phyloP scores from a whole-genome alignment of 2,797 vertebrate genomes.

The Linurgus olivaceus region DNA sequence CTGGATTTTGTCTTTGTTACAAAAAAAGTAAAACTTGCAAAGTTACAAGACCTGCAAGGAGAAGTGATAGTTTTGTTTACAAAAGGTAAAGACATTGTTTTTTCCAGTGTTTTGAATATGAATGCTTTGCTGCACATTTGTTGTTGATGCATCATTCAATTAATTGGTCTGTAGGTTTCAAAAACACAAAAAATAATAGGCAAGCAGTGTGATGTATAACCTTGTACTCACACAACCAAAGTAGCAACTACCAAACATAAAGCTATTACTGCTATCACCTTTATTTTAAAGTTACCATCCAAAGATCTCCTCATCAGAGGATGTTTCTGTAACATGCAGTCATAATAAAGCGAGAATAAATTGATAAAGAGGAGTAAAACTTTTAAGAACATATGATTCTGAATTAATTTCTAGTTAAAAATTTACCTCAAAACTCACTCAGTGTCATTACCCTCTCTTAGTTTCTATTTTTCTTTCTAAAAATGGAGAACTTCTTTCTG shows the following conservation, averaged over 20 bases:
- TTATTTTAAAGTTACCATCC: background rate
- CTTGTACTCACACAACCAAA: background rate
- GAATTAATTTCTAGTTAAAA: background rate
- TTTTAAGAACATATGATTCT: background rate
- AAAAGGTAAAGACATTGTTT: background rate
- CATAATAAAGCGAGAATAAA: background rate
- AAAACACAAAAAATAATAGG: background rate
- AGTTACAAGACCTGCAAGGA: background rate
- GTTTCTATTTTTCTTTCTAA: background rate
- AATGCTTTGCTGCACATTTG: background rate
- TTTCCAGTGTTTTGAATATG: background rate
- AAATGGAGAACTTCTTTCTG: background rate
- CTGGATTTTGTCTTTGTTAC: background rate
- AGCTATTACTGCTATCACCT: background rate
- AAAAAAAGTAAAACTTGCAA: background rate
- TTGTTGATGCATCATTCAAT: background rate
- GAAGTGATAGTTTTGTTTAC: background rate
- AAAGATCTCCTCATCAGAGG: background rate
- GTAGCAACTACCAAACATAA: background rate
- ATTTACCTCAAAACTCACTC: background rate
- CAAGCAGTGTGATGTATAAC: background rate
- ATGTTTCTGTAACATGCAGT: background rate
- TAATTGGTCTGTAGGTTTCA: background rate
- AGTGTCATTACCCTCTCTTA: background rate
- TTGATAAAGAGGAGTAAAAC: background rate